Conservation (phyloP, 64 coral and sea anemone species). For the Anthopleura sola region DNA sequence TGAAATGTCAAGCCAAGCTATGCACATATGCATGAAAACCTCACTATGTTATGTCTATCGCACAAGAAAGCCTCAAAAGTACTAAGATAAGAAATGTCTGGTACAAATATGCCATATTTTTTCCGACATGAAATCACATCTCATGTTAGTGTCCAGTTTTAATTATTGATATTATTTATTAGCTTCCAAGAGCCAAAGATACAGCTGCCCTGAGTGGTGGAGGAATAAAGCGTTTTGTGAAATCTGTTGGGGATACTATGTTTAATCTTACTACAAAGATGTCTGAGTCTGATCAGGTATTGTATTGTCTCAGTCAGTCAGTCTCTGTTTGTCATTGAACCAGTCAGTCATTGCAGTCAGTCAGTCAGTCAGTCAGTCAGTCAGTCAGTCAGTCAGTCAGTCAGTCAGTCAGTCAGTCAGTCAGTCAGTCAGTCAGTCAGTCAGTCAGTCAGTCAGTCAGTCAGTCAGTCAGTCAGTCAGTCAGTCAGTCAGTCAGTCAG, state of each 20-base stretch:
- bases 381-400: neutral
- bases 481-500: neutral
- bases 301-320: neutral
- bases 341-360: neutral
- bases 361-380: neutral
- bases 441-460: neutral
- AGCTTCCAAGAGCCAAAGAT: conserved; percentile 89
- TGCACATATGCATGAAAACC: too few relatives aligned
- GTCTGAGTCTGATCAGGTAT: conserved; percentile 91
- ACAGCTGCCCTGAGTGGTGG: conserved; percentile 95
- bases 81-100: too few relatives aligned
- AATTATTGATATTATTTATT: neutral
- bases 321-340: neutral
- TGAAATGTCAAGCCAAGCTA: too few relatives aligned
- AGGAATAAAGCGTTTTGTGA: conserved; percentile 89
- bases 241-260: conserved; percentile 96
- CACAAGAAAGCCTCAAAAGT: too few relatives aligned
- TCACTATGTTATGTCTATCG: too few relatives aligned
- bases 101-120: neutral
- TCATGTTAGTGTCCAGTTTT: neutral
- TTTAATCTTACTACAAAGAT: conserved; percentile 96
- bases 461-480: neutral
- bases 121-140: neutral
- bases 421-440: neutral
- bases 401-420: neutral